phyloP scores from a whole-genome alignment of 2,797 vertebrate genomes.

The Leuciscus waleckii region DNA sequence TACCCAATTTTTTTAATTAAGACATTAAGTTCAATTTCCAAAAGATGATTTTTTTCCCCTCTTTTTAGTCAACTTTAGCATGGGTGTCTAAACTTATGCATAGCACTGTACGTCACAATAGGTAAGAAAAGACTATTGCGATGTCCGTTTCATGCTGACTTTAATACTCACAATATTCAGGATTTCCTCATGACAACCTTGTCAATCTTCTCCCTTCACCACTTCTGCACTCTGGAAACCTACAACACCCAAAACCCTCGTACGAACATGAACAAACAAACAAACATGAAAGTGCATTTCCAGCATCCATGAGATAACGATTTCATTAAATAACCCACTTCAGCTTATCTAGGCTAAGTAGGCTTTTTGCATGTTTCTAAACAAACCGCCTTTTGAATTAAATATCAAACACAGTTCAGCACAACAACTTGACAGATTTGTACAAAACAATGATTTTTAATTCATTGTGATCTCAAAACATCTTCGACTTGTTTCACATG shows the following conservation, averaged over 20 bases:
- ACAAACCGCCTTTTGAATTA: neutral
- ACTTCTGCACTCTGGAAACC: neutral
- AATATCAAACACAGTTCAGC: constrained; percentile 12
- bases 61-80: no score
- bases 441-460: neutral
- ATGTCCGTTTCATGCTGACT: neutral
- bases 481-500: neutral
- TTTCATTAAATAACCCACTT: constrained; percentile 1
- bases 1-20: no score
- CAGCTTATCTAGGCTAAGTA: neutral
- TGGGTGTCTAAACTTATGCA: no score
- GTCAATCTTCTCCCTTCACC: neutral
- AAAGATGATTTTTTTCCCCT: no score
- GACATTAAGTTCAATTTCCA: no score
- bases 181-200: neutral
- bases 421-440: neutral
- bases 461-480: neutral
- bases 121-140: neutral
- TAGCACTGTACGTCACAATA: no score
- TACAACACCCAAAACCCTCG: neutral
- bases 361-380: constrained; percentile 8
- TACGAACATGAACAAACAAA: neutral
- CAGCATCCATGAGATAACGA: neutral
- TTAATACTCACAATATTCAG: neutral
- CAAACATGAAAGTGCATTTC: neutral